Evolutionary conservation across 2,888 invertebrate genomes (phyloP), one percentile per base, ranked within the genome.

Genomic region (Synanthedon formicaeformis): DNA sequence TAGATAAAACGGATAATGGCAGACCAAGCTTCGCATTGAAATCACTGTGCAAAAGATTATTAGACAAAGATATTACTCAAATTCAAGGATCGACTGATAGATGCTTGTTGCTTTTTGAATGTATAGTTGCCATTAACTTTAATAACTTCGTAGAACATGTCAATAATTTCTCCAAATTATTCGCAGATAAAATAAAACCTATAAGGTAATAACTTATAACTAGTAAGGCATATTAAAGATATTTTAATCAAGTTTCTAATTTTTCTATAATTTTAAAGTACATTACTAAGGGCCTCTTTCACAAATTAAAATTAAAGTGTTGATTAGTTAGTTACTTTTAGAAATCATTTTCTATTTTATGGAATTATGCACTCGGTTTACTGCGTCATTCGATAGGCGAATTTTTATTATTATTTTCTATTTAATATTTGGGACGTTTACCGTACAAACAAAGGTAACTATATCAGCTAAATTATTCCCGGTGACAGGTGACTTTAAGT

Each of bases 81-180:
- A 79, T 88, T 0, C 94, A 94, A 67, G 84, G 88, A 58, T 93
- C 94, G 1, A 94, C 93, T 74, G 88, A 73, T 1, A 94, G 94
- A 71, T 92, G 92, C 40, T 58, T 88, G 2, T 90, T 90, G 81
- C 75, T 94, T 51, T 67, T 92, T 11, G 82, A 90, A 58, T 91
- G 93, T 67, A 90, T 91, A 3, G 75, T 89, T 23, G 82, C 87
- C 8, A 75, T 89, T 50, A 89, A 90, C 16, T 16, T 16, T 51
- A 65, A 86, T 1, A 73, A 83, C 41, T 93, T 94, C 70, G 60
- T 91, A 1, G 71, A 83, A 1, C 92, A 91, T 89, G 71, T 77
- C 23, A 78, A 86, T 57, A 57, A 53, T 12, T 50, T 74, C 69
- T 57, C 73, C 16, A 2, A 74, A 59, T 55, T 52, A 11, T 60